Percentiles rank a stretch among this genome's conserved stretches.
Conservation (phyloP, 1,140 invertebrate genomes). For the Pseudomyrmex cubaensis region DNA sequence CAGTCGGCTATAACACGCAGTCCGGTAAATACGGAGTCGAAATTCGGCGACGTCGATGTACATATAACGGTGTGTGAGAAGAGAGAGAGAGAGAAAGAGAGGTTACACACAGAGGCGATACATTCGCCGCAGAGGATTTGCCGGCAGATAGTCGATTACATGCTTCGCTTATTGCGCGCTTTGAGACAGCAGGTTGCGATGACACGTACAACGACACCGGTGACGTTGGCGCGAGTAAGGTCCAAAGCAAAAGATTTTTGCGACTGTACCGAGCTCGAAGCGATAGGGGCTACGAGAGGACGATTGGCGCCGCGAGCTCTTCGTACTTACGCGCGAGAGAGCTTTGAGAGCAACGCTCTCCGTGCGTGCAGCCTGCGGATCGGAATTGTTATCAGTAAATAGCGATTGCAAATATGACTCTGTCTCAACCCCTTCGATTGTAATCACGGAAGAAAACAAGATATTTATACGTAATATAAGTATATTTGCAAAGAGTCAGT, state of each 20-base stretch:
- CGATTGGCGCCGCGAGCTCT: not conserved
- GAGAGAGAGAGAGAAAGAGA: constrained; percentile 12
- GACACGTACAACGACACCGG: constrained; percentile 46
- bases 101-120: constrained; percentile 12
- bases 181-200: constrained; percentile 53
- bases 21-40: constrained; percentile 65
- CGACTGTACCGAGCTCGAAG: constrained; percentile 20
- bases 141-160: constrained; percentile 75
- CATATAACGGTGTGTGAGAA: not conserved
- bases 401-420: not conserved
- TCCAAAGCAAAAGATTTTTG: constrained; percentile 56
- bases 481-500: not conserved
- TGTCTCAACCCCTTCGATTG: not conserved
- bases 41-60: constrained; percentile 59
- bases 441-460: not conserved
- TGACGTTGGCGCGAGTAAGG: constrained; percentile 16
- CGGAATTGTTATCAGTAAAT: not conserved
- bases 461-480: not conserved
- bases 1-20: constrained; percentile 58
- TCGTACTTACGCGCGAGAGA: not conserved
- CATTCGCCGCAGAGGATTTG: constrained; percentile 69
- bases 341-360: constrained; percentile 19
- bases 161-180: constrained; percentile 70
- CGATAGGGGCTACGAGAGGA: not conserved
- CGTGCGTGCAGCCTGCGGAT: not conserved